These are phyloP conservation scores for Saccostrea glomerata DNA, from an alignment of 1,140 invertebrate genomes.

Conservation along the genomic window DNA sequence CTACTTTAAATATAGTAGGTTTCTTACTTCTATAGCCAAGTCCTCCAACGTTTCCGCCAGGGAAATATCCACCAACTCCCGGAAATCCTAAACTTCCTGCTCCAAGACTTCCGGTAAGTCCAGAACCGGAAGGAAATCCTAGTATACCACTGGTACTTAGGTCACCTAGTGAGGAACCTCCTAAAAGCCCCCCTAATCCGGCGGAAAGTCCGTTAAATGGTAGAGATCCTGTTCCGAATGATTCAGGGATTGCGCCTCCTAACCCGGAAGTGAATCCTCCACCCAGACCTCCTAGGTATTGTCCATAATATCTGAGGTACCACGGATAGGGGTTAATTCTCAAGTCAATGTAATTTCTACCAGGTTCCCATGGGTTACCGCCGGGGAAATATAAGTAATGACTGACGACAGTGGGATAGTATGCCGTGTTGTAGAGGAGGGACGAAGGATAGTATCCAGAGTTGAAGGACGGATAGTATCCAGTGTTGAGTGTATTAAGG, in stretches of 20 bases:
- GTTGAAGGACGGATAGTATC: background rate
- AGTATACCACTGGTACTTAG: background rate
- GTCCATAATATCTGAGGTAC: conserved; percentile 12
- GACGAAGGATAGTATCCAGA: background rate
- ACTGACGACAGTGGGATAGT: conserved; percentile 9
- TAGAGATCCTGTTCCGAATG: background rate
- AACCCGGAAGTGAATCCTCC: background rate
- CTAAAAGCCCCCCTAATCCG: background rate
- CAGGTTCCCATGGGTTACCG: conserved; percentile 16
- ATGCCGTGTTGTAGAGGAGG: background rate
- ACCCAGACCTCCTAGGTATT: background rate
- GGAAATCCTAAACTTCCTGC: background rate
- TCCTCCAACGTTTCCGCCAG: background rate
- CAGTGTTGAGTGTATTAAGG: background rate
- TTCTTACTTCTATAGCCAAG: background rate
- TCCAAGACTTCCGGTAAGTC: background rate
- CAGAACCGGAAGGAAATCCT: background rate
- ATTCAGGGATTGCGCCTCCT: background rate
- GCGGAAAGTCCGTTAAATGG: background rate
- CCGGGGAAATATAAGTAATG: conserved; percentile 24
- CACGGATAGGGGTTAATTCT: background rate
- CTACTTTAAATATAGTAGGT: no score
- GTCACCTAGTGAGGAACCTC: background rate
- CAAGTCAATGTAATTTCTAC: background rate
- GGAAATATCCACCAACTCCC: background rate